Evolutionary conservation across 2,797 vertebrate species (phyloP), one percentile per base, ranked within the genome.

Genomic region (Staurois parvus): DNA sequence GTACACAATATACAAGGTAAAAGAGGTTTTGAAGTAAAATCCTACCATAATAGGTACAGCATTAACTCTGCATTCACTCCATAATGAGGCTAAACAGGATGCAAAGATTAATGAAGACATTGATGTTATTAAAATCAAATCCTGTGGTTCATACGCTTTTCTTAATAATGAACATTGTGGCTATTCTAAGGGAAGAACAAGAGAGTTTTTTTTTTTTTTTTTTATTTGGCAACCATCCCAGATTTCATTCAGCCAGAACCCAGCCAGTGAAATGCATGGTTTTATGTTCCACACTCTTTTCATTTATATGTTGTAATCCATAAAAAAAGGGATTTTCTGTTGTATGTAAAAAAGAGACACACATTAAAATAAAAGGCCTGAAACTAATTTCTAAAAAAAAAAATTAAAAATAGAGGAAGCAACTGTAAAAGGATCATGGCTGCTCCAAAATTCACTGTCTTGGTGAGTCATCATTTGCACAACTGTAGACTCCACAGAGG

Each of bases 161-260:
- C 93, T 94, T 96, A 97, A 98, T 97, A 96, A 98, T 91, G 95
- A 96, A 95, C 94, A 95, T 94, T 94, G 92, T 92, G 95, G 94
- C 95, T 95, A 95, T 96, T 95, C 92, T 94, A 96, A 94, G 93
- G 94, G 95, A 96, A 97, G 94, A 97, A 95, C 91, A 89, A 91
- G 92, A 94, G 96, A n/a, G 96, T 96, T 95, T 95, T 96, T 30
- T 37, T 62, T 72, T 64, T 24, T 29, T 62, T 59, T 95, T 94
- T 97, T 97, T 95, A 95, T 97, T 97, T 99, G 98, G 97, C 98
- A 95, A 91, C 88, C 90, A 88, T 97, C 97, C 97, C 97, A 95
- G 97, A 97, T 96, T 95, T 97, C 95, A 97, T 96, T 98, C 96
- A 97, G 95, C 94, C 97, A 97, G 96, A 99, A 98, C 96, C 96